Percentiles rank a stretch among this genome's conserved stretches.
These are phyloP conservation scores for Varanus komodoensis DNA, from an alignment of 2,113 vertebrate species.

Conservation along the genomic window DNA sequence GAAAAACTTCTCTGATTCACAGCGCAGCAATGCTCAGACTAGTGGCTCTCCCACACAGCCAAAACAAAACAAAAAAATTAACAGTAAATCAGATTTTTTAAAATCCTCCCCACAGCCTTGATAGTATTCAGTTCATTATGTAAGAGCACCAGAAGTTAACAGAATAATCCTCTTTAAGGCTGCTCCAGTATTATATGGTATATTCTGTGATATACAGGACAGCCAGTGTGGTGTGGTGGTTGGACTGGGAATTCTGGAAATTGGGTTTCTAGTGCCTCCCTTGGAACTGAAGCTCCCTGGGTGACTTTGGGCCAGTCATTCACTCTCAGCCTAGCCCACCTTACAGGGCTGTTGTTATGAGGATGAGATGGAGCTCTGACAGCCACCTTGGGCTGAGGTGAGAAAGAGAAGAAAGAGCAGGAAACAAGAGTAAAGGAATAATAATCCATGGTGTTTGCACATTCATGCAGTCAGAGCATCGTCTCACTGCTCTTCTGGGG, in stretches of 20 bases:
- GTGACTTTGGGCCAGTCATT: too few relatives aligned
- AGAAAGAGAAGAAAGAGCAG: too few relatives aligned
- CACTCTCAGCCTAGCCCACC: too few relatives aligned
- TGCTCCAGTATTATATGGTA: background rate
- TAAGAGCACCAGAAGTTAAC: background rate
- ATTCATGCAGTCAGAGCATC: background rate
- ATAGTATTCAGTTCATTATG: background rate
- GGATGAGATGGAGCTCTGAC: too few relatives aligned
- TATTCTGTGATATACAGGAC: too few relatives aligned
- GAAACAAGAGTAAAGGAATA: too few relatives aligned
- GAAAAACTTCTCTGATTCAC: background rate
- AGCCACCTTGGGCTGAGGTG: too few relatives aligned
- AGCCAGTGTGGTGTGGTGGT: too few relatives aligned
- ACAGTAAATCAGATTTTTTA: background rate
- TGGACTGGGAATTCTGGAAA: too few relatives aligned
- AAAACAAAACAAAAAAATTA: background rate
- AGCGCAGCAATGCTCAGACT: background rate
- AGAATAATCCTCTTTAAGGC: background rate
- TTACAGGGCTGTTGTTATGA: too few relatives aligned
- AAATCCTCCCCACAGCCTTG: background rate
- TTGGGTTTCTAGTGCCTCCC: background rate
- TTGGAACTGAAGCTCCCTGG: too few relatives aligned
- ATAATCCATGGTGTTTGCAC: background rate
- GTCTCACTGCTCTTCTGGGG: background rate
- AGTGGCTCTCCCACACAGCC: background rate